phyloP scores from a whole-genome alignment of 2,888 invertebrate species.

The Ectobius pallidus region DNA sequence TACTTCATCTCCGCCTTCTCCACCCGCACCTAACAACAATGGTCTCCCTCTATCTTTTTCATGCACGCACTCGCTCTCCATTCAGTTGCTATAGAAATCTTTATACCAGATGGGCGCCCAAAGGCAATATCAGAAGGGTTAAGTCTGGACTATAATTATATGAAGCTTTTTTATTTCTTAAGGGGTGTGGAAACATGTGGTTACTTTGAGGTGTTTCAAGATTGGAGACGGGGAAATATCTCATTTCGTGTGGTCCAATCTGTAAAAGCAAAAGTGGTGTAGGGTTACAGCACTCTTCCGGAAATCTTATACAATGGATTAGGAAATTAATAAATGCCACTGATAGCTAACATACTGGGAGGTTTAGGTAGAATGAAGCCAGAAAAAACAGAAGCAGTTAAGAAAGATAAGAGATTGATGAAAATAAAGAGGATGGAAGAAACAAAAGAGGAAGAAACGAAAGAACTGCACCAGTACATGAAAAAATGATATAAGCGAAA shows the following conservation, averaged over 20 bases:
- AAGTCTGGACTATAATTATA: constrained; percentile 39
- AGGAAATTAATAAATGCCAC: no score
- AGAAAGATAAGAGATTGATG: no score
- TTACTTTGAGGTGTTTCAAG: constrained; percentile 39
- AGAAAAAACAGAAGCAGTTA: no score
- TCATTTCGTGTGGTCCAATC: not conserved
- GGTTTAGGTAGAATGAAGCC: no score
- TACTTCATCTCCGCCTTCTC: constrained; percentile 18
- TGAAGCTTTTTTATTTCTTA: constrained; percentile 30
- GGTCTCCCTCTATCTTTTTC: not conserved
- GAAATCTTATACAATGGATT: not conserved
- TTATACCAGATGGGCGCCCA: constrained; percentile 34
- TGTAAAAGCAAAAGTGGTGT: not conserved
- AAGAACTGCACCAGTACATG: no score
- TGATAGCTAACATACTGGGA: no score
- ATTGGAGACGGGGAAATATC: constrained; percentile 5
- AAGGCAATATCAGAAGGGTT: constrained; percentile 35
- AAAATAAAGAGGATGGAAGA: no score
- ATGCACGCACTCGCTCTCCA: constrained; percentile 23
- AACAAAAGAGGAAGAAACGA: no score
- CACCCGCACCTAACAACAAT: constrained; percentile 40
- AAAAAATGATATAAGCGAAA: no score
- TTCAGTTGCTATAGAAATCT: constrained; percentile 31
- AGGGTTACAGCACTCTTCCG: not conserved
- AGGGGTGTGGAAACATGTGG: constrained; percentile 40